Percentiles rank a stretch among this genome's conserved stretches.
Evolutionary conservation across 1,140 invertebrate genomes (phyloP).

Genomic region (Brachystomella parvula): DNA sequence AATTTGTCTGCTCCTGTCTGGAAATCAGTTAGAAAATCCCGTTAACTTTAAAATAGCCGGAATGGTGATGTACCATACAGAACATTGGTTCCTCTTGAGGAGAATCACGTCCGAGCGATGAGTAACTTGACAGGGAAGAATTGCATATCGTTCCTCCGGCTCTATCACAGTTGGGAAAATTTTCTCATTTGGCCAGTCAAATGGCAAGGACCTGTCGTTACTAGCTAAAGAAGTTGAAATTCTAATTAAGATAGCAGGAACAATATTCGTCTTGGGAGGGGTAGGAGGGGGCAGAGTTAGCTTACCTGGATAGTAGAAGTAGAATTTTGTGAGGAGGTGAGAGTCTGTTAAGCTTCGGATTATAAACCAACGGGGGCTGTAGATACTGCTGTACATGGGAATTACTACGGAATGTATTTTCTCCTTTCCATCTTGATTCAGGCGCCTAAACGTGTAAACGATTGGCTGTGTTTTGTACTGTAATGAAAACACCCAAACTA

Average conservation of each 20-base stretch:
- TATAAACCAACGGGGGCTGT: neutral
- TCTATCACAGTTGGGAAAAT: neutral
- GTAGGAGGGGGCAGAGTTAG: no score
- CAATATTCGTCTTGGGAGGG: no score
- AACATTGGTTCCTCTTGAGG: neutral
- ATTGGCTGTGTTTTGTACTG: neutral
- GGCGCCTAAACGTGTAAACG: neutral
- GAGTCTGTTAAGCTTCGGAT: neutral
- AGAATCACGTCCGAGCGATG: neutral
- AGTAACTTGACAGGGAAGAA: conserved; percentile 2
- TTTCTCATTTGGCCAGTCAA: conserved; percentile 9
- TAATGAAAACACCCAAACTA: no score
- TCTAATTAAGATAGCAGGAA: no score
- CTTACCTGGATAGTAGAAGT: conserved; percentile 11
- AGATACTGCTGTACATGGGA: neutral
- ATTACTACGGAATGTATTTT: conserved; percentile 2
- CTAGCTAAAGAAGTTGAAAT: no score
- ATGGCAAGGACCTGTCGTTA: neutral
- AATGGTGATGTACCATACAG: no score
- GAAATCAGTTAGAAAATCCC: neutral
- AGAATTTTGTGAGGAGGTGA: conserved; percentile 1
- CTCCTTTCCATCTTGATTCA: conserved; percentile 2
- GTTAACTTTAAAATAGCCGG: no score
- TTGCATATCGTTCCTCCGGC: conserved; percentile 1
- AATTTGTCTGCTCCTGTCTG: neutral